Conservation (phyloP, 2,113 vertebrate genomes). For the Hucho hucho region DNA sequence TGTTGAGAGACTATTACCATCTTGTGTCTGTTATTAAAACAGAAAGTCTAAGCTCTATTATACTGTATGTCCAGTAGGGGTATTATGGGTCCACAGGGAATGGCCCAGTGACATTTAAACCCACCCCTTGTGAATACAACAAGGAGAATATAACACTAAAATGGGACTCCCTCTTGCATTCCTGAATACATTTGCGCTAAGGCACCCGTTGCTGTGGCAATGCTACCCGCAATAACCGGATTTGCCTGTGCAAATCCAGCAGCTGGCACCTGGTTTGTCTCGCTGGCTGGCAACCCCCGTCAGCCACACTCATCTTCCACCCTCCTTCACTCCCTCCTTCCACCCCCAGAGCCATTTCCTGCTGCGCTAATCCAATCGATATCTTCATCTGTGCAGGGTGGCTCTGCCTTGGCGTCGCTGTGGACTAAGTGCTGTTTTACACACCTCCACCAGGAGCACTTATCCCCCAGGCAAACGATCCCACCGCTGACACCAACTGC, state of each 20-base stretch:
- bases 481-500: neutral
- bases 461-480: neutral
- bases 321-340: neutral
- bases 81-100: neutral
- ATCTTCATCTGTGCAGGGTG: no score
- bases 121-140: neutral
- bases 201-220: constrained; percentile 22
- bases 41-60: no score
- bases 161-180: neutral
- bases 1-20: neutral
- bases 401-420: no score
- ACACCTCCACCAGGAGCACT: neutral
- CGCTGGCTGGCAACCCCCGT: constrained; percentile 13
- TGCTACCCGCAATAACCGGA: constrained; percentile 15
- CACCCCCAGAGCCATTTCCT: neutral
- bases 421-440: no score
- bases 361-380: no score
- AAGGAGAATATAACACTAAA: neutral
- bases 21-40: neutral
- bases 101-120: neutral
- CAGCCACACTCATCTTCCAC: constrained; percentile 5
- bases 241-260: constrained; percentile 39
- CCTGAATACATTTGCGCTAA: neutral
- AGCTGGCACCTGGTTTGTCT: constrained; percentile 37
- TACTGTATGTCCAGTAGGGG: neutral